These are phyloP conservation scores for Sarcophaga subvicina DNA, from an alignment of 2,888 invertebrate genomes.

Conservation along the genomic window DNA sequence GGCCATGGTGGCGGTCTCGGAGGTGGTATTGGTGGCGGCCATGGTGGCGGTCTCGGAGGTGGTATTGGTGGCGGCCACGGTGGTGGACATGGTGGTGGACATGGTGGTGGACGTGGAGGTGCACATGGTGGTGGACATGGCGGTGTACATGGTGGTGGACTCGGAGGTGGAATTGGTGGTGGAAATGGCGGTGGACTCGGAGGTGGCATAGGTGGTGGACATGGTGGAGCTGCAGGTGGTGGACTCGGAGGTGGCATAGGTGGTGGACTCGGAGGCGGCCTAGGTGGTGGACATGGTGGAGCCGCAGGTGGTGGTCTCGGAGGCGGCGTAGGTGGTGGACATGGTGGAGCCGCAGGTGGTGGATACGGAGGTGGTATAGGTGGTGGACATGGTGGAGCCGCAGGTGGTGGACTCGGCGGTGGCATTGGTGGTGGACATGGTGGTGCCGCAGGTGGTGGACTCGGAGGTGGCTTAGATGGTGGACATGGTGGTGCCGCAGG, in stretches of 20 bases:
- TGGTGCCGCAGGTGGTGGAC: slow-evolving; percentile 1
- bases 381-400: neutral
- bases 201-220: neutral
- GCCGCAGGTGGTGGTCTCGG: neutral
- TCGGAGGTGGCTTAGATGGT: neutral
- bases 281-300: neutral
- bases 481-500: neutral
- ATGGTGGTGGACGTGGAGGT: neutral
- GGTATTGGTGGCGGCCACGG: slow-evolving; percentile 13
- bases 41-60: neutral
- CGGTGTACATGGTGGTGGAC: neutral
- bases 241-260: neutral
- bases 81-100: slow-evolving; percentile 22
- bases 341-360: slow-evolving; percentile 46
- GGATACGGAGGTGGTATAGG: slow-evolving; percentile 18
- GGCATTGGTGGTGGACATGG: neutral
- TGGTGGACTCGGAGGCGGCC: neutral
- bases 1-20: neutral
- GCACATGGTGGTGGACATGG: too few relatives aligned
- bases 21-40: too few relatives aligned
- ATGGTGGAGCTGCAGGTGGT: slow-evolving; percentile 22
- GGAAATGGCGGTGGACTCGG: neutral
- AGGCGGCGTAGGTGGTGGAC: neutral
- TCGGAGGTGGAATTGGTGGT: slow-evolving; percentile 1
- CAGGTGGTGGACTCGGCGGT: neutral